Conservation (phyloP, 1,140 invertebrate genomes). For the Proctacanthus coquilletti region DNA sequence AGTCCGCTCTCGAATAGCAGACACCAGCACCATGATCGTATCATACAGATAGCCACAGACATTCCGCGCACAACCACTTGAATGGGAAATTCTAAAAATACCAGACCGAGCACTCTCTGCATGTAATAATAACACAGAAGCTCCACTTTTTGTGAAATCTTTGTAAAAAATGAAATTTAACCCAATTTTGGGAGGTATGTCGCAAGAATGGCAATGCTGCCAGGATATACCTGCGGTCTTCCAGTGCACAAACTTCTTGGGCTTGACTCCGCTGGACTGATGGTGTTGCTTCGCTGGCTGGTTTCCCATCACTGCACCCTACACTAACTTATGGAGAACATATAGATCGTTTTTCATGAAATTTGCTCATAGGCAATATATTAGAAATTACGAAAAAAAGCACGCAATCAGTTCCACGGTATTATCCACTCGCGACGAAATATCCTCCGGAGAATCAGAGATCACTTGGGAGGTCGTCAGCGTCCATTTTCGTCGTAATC, state of each 20-base stretch:
- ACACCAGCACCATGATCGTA: neutral
- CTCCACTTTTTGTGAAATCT: neutral
- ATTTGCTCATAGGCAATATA: no score
- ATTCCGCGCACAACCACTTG: neutral
- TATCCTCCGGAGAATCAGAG: no score
- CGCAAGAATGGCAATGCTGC: neutral
- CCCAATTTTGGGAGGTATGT: neutral
- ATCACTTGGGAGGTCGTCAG: no score
- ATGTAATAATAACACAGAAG: neutral
- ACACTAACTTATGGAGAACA: no score
- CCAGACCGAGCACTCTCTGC: neutral
- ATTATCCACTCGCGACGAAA: no score
- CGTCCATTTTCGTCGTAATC: no score
- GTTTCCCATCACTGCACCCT: conserved; percentile 31
- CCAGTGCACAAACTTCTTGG: conserved; percentile 52
- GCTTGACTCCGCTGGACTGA: conserved; percentile 28
- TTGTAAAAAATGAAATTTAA: neutral
- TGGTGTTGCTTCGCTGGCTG: conserved; percentile 26
- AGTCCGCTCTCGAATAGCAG: neutral
- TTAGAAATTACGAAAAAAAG: no score
- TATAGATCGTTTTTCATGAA: no score
- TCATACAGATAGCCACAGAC: no score
- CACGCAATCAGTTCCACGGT: no score
- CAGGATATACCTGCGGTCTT: conserved; percentile 44
- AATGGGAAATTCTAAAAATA: conserved; percentile 3